phyloP scores from a whole-genome alignment of 1,140 invertebrate genomes.

The Holcopasites calliopsidis region DNA sequence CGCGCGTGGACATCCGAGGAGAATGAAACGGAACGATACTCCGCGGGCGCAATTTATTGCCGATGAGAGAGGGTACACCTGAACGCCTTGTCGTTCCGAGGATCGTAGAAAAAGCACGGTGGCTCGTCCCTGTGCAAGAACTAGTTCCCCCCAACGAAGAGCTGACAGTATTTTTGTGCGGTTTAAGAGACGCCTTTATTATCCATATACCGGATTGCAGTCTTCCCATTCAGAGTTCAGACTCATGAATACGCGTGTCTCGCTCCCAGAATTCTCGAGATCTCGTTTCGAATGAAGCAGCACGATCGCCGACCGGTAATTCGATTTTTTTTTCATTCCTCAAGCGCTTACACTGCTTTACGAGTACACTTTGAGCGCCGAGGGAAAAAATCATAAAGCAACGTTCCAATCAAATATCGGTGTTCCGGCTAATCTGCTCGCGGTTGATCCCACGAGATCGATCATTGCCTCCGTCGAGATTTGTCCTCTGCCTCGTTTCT shows the following conservation, averaged over 20 bases:
- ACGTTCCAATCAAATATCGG: slow-evolving; percentile 40
- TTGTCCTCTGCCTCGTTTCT: slow-evolving; percentile 17
- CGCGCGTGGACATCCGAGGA: no score
- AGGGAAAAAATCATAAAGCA: no score
- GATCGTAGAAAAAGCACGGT: slow-evolving; percentile 60
- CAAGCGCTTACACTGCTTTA: slow-evolving; percentile 2
- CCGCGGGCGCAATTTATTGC: slow-evolving; percentile 77
- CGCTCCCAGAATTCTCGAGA: slow-evolving; percentile 26
- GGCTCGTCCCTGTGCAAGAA: slow-evolving; percentile 66
- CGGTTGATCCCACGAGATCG: slow-evolving; percentile 19
- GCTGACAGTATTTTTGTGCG: slow-evolving; percentile 76
- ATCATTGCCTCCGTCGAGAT: slow-evolving; percentile 32
- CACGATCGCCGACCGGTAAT: slow-evolving; percentile 14
- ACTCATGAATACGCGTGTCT: slow-evolving; percentile 69
- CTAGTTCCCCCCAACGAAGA: slow-evolving; percentile 58
- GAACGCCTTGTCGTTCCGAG: slow-evolving; percentile 60
- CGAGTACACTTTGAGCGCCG: no score
- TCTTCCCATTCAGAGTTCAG: slow-evolving; percentile 70
- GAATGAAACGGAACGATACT: slow-evolving; percentile 30
- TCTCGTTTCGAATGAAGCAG: slow-evolving; percentile 13
- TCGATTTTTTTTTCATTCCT: no score
- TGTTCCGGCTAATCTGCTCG: background rate
- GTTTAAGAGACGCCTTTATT: slow-evolving; percentile 75
- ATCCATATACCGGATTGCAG: slow-evolving; percentile 66
- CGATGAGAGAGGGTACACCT: slow-evolving; percentile 58